Conservation (phyloP, 2,797 vertebrate genomes). For the Podarcis lilfordi region DNA sequence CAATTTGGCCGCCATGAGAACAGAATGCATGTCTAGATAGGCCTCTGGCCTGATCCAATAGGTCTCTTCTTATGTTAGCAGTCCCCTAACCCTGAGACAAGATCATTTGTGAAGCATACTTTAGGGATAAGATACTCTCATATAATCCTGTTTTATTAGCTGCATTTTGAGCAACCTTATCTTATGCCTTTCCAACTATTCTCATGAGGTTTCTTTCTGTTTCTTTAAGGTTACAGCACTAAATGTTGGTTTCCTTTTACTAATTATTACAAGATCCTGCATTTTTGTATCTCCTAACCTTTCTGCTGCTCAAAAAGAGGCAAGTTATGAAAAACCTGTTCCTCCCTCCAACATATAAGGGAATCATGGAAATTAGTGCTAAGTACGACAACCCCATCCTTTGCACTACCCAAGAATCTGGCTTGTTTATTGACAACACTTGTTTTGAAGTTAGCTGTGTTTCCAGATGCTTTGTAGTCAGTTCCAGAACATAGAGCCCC, state of each 20-base stretch:
- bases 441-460: neutral
- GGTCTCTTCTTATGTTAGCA: too few species aligned
- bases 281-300: too few species aligned
- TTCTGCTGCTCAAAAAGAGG: neutral
- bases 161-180: neutral
- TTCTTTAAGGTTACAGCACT: neutral
- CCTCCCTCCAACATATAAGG: neutral
- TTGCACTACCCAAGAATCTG: neutral
- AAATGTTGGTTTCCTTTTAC: neutral
- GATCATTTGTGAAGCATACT: neutral
- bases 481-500: rapidly evolving
- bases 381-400: neutral
- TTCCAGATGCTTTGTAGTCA: rapidly evolving
- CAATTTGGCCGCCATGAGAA: too few species aligned
- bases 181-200: neutral
- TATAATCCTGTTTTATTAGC: neutral
- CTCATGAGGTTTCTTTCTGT: neutral
- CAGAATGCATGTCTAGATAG: too few species aligned
- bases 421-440: neutral
- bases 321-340: neutral
- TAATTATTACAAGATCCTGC: neutral
- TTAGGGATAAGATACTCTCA: neutral
- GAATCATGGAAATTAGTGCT: rapidly evolving
- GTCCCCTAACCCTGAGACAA: neutral
- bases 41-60: too few species aligned